Percentiles rank a stretch among this genome's conserved stretches.
phyloP scores from a whole-genome alignment of 2,888 invertebrate species.

The Drosophila monieri region DNA sequence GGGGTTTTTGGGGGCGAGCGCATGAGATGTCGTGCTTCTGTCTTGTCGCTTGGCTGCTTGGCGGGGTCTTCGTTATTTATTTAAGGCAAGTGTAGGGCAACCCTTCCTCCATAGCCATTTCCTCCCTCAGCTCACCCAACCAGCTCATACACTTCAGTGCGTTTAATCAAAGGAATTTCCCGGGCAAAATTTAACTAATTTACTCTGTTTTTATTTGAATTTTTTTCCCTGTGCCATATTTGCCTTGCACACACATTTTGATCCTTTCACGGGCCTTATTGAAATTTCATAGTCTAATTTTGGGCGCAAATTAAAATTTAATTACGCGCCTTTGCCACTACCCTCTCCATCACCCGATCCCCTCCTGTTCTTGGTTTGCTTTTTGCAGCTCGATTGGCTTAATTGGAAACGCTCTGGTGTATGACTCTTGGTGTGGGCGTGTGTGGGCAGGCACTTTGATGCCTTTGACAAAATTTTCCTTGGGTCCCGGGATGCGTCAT shows the following conservation, averaged over 20 bases:
- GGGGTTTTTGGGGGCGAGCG: slow-evolving; percentile 11
- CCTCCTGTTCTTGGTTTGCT: slow-evolving; percentile 18
- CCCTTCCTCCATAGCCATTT: neutral
- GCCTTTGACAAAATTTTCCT: slow-evolving; percentile 54
- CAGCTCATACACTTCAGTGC: slow-evolving; percentile 47
- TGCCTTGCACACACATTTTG: slow-evolving; percentile 8
- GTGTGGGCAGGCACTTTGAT: slow-evolving; percentile 37
- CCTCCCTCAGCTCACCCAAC: neutral
- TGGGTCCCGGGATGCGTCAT: slow-evolving; percentile 47
- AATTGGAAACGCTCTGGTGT: slow-evolving; percentile 47
- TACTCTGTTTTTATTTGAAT: slow-evolving; percentile 53
- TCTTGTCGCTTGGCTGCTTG: slow-evolving; percentile 54
- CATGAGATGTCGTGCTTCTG: slow-evolving; percentile 64
- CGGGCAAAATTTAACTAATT: slow-evolving; percentile 65
- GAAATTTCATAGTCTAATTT: slow-evolving; percentile 71
- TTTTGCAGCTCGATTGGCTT: slow-evolving; percentile 48
- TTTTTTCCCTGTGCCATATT: slow-evolving; percentile 29
- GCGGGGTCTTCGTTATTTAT: slow-evolving; percentile 51
- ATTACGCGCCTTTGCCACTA: slow-evolving; percentile 54
- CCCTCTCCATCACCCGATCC: neutral
- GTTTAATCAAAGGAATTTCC: slow-evolving; percentile 72
- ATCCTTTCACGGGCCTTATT: slow-evolving; percentile 39
- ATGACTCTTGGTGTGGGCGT: slow-evolving; percentile 11
- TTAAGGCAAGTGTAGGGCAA: slow-evolving; percentile 31
- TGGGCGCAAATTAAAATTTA: slow-evolving; percentile 70